These are phyloP conservation scores for Heliconius congener DNA, from an alignment of 1,140 invertebrate genomes.

Conservation along the genomic window DNA sequence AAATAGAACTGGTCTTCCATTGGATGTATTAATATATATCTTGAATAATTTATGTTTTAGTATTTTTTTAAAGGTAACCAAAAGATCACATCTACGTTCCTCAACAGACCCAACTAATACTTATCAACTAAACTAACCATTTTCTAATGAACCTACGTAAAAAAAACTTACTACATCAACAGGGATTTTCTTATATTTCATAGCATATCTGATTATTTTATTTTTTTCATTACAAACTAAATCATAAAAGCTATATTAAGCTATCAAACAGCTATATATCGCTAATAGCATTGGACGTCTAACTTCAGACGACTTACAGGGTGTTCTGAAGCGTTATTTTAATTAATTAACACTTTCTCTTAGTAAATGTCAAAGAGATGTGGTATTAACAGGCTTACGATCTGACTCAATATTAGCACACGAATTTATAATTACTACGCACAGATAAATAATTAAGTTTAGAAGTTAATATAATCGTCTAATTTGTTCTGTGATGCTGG, in stretches of 20 bases:
- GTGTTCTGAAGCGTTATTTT: conserved; percentile 33
- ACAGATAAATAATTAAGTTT: background rate
- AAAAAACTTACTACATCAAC: no score
- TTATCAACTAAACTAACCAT: no score
- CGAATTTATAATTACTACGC: conserved; percentile 16
- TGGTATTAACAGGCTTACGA: background rate
- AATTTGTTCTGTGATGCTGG: background rate
- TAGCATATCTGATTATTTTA: background rate
- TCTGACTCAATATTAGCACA: conserved; percentile 11
- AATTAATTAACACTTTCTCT: conserved; percentile 31
- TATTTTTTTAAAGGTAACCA: no score
- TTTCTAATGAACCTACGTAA: no score
- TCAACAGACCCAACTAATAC: no score
- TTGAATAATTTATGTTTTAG: background rate
- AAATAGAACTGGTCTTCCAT: background rate
- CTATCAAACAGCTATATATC: background rate
- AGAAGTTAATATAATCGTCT: background rate
- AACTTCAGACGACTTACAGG: conserved; percentile 18
- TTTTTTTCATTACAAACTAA: background rate
- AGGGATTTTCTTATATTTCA: no score
- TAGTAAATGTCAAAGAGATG: conserved; percentile 18
- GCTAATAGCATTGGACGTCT: background rate
- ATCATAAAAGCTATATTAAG: background rate
- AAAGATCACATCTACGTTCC: no score
- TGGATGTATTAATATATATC: background rate